phyloP scores from a whole-genome alignment of 1,140 invertebrate genomes.

The Drosophila pandora region DNA sequence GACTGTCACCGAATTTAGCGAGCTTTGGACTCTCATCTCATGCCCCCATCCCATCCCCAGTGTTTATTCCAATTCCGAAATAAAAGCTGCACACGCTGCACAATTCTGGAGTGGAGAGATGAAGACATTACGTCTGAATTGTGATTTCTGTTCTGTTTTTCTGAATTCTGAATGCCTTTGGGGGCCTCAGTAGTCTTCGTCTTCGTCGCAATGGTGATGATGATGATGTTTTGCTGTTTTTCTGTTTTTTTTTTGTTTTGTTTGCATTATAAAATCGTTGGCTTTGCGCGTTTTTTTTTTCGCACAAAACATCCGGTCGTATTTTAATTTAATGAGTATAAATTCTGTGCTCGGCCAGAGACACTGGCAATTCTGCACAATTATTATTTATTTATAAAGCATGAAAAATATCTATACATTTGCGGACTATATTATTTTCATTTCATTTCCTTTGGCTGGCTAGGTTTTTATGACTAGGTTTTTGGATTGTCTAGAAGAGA shows the following conservation, averaged over 20 bases:
- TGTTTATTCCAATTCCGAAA: constrained; percentile 9
- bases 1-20: constrained; percentile 35
- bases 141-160: constrained; percentile 19
- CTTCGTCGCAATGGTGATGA: constrained; percentile 29
- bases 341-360: constrained; percentile 63
- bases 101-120: constrained; percentile 46
- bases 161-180: constrained; percentile 24
- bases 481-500: neutral
- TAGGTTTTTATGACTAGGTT: neutral
- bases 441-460: neutral
- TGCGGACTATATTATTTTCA: constrained; percentile 1
- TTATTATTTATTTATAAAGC: constrained; percentile 61
- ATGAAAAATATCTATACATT: constrained; percentile 33
- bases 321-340: constrained; percentile 82
- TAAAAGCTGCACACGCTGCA: constrained; percentile 47
- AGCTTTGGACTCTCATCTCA: constrained; percentile 19
- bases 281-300: constrained; percentile 58
- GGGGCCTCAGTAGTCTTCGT: neutral
- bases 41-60: neutral
- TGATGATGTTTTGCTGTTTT: constrained; percentile 44
- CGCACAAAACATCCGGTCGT: constrained; percentile 77
- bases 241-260: constrained; percentile 46
- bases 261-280: constrained; percentile 70
- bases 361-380: constrained; percentile 54
- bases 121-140: constrained; percentile 51